These are phyloP conservation scores for Rhinolophus ferrumequinum DNA, from an alignment of 2,113 vertebrate species.

Conservation along the genomic window DNA sequence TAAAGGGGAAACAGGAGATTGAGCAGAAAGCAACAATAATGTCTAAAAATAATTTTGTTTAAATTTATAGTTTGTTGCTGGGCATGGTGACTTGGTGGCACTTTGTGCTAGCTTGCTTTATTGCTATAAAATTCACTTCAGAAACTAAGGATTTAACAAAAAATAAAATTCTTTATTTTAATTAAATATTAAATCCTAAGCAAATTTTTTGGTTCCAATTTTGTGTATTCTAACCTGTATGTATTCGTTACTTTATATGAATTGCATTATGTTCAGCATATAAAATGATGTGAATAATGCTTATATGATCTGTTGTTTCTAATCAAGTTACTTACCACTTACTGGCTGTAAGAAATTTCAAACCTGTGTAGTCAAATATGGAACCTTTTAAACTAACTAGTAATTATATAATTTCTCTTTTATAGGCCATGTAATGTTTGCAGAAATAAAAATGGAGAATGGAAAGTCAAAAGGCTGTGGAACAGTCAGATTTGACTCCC, in stretches of 20 bases:
- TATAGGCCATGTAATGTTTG: slow-evolving; percentile 98
- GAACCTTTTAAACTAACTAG: slow-evolving; percentile 59
- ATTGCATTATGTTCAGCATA: slow-evolving; percentile 12
- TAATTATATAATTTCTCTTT: slow-evolving; percentile 79
- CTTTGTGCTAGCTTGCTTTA: slow-evolving; percentile 22
- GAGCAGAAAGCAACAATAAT: neutral
- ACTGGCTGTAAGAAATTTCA: slow-evolving; percentile 60
- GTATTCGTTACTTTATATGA: slow-evolving; percentile 34
- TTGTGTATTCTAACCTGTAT: neutral
- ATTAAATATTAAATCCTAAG: slow-evolving; percentile 38
- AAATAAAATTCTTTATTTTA: neutral
- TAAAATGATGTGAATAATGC: slow-evolving; percentile 34
- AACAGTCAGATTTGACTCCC: slow-evolving; percentile 96
- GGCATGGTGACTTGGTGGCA: neutral
- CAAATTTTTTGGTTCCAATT: slow-evolving; percentile 26
- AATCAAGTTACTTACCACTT: neutral
- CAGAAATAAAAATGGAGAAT: slow-evolving; percentile 99
- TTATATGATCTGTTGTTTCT: neutral
- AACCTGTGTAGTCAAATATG: slow-evolving; percentile 25
- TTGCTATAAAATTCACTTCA: neutral
- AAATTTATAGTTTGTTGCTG: slow-evolving; percentile 1
- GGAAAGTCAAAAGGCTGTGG: slow-evolving; percentile 99
- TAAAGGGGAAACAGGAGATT: slow-evolving; percentile 35
- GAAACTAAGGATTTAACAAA: slow-evolving; percentile 31
- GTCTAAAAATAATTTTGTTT: slow-evolving; percentile 24